These are phyloP conservation scores for Lethenteron camtschaticum DNA, from an alignment of 2,113 vertebrate genomes.

Conservation along the genomic window DNA sequence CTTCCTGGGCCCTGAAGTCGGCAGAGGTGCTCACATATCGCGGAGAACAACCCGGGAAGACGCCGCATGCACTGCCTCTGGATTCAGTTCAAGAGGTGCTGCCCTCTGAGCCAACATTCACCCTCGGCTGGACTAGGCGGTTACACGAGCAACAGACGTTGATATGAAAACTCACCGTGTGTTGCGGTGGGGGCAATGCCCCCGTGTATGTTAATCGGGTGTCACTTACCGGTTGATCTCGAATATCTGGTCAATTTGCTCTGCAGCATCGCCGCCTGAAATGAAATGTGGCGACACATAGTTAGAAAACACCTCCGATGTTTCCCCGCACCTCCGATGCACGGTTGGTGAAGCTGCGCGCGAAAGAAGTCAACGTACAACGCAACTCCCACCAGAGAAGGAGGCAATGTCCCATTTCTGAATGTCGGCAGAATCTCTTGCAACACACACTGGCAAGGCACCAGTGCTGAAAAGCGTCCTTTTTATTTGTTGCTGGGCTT, in stretches of 20 bases:
- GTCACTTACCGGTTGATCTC: neutral
- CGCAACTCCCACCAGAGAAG: neutral
- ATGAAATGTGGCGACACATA: neutral
- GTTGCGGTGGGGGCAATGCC: neutral
- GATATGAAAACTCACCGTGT: neutral
- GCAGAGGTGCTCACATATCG: too few relatives aligned
- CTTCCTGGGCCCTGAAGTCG: too few relatives aligned
- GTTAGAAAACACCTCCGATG: neutral
- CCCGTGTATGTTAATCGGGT: neutral
- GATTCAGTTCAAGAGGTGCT: neutral
- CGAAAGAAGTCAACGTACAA: constrained; percentile 3
- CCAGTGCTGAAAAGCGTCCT: neutral
- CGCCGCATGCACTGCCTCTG: neutral
- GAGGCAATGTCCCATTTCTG: too few relatives aligned
- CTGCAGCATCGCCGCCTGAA: neutral
- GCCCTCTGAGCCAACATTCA: neutral
- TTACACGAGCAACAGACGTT: neutral
- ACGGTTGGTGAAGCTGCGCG: neutral
- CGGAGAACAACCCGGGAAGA: neutral
- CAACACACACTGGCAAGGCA: neutral
- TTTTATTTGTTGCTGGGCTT: neutral
- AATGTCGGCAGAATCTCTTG: neutral
- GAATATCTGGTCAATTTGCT: constrained; percentile 4
- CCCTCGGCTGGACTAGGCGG: neutral
- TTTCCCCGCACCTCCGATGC: neutral